Conservation (phyloP, 1,140 invertebrate genomes). For the Hycleus cichorii region DNA sequence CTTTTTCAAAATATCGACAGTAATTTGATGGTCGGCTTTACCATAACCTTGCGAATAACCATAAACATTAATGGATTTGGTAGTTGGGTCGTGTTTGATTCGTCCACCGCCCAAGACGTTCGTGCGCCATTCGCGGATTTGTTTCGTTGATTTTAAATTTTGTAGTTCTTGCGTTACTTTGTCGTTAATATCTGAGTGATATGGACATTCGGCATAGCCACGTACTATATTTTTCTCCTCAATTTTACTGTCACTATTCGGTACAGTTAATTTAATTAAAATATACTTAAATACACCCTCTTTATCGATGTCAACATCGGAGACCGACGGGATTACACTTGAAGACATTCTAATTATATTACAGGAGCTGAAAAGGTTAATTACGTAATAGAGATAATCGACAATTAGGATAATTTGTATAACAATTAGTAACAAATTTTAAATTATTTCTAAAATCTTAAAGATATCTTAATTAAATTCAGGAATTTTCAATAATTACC, state of each 20-base stretch:
- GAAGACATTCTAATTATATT: neutral
- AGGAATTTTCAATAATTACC: too few relatives aligned
- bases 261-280: slow-evolving; percentile 60
- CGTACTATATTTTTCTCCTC: slow-evolving; percentile 61
- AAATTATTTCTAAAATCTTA: too few relatives aligned
- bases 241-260: slow-evolving; percentile 37
- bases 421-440: too few relatives aligned
- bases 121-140: slow-evolving; percentile 40
- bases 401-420: too few relatives aligned
- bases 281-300: slow-evolving; percentile 82
- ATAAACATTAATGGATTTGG: slow-evolving; percentile 75
- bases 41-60: slow-evolving; percentile 86
- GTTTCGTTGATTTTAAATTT: slow-evolving; percentile 42
- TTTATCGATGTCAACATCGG: slow-evolving; percentile 74
- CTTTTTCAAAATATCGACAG: slow-evolving; percentile 66
- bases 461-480: too few relatives aligned
- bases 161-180: slow-evolving; percentile 47
- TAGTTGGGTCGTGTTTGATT: slow-evolving; percentile 65
- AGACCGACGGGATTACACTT: slow-evolving; percentile 40
- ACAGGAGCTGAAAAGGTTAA: too few relatives aligned
- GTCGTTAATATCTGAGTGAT: slow-evolving; percentile 69
- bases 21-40: slow-evolving; percentile 71
- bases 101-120: slow-evolving; percentile 68
- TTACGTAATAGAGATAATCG: too few relatives aligned
- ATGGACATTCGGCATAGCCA: slow-evolving; percentile 60